phyloP scores from a whole-genome alignment of 37 sponge, comb jelly and placozoan genomes.

The Ephydatia muelleri region DNA sequence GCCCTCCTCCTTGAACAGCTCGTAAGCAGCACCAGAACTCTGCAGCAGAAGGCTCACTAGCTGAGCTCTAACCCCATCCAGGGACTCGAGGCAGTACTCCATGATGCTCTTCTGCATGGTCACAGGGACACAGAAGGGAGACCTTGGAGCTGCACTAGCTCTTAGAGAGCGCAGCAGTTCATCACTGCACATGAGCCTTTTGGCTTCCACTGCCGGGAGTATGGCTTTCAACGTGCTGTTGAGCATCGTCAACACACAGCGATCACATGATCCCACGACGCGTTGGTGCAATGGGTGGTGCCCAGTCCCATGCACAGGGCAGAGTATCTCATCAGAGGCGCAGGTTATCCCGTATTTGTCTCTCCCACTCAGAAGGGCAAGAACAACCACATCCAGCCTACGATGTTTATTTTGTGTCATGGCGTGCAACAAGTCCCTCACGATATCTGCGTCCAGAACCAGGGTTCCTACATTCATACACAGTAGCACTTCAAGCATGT shows the following conservation, averaged over 20 bases:
- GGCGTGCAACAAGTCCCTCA: neutral
- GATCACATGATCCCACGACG: neutral
- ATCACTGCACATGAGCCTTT: neutral
- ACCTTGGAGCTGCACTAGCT: neutral
- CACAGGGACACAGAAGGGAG: neutral
- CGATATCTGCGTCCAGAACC: neutral
- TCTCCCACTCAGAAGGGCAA: neutral
- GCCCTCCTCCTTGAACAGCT: neutral
- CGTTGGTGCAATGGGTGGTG: neutral
- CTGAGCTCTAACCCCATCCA: neutral
- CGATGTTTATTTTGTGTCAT: neutral
- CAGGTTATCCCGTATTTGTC: neutral
- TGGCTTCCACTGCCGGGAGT: neutral
- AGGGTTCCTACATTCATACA: neutral
- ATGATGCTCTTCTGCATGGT: neutral
- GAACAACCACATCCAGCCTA: neutral
- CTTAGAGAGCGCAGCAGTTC: neutral
- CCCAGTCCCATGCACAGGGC: neutral
- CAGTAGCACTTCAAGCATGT: neutral
- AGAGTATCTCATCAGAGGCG: neutral
- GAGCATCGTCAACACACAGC: neutral
- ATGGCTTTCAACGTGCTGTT: neutral
- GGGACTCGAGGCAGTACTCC: neutral
- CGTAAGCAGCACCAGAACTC: neutral
- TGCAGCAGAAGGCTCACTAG: neutral